Evolutionary conservation across 2,797 vertebrate species (phyloP).

Genomic region (Brachyalestes nurse): DNA sequence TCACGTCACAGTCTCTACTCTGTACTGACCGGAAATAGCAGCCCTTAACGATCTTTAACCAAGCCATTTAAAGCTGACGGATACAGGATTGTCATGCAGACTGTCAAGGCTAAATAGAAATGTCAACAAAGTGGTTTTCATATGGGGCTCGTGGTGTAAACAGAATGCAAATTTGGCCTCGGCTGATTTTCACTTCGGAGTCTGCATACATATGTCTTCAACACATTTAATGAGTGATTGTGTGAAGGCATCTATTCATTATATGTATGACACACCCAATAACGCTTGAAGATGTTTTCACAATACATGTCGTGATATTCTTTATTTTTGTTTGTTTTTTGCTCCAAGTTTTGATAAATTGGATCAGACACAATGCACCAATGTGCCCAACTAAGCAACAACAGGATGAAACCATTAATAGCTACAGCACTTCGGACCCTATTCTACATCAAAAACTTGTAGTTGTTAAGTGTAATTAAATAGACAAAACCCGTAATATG

Average conservation of each 20-base stretch:
- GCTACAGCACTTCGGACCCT: no score
- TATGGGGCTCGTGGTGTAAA: background rate
- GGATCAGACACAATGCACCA: no score
- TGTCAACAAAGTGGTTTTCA: constrained; percentile 7
- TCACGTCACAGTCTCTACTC: constrained; percentile 14
- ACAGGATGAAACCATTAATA: no score
- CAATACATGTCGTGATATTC: background rate
- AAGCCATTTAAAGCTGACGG: constrained; percentile 1
- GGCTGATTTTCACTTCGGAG: background rate
- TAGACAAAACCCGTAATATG: background rate
- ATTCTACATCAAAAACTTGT: no score
- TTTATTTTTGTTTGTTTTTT: no score
- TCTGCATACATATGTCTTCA: background rate
- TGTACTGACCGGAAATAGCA: constrained; percentile 25
- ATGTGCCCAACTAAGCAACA: no score
- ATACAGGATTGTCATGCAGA: background rate
- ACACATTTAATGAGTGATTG: background rate
- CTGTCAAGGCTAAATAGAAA: background rate
- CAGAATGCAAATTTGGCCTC: background rate
- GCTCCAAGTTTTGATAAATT: no score
- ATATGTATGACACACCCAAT: background rate
- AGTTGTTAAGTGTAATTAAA: no score
- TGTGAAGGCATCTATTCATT: background rate
- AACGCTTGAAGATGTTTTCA: background rate
- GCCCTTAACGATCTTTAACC: background rate